Percentiles rank a stretch among this genome's conserved stretches.
These are phyloP conservation scores for Rissa tridactyla DNA, from an alignment of 2,113 vertebrate species.

Conservation along the genomic window DNA sequence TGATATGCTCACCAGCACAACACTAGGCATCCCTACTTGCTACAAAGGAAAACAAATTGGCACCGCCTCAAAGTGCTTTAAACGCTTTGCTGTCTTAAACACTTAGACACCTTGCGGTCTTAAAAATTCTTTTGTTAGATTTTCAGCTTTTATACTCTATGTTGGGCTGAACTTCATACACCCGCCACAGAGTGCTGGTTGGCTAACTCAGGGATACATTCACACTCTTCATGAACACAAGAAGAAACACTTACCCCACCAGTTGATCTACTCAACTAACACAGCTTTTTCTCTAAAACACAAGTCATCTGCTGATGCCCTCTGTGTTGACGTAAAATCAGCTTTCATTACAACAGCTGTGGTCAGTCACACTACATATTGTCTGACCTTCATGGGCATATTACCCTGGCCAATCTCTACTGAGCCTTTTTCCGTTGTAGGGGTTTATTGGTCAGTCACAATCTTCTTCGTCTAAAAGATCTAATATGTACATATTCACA, in stretches of 20 bases:
- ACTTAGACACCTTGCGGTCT: neutral
- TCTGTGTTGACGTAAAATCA: neutral
- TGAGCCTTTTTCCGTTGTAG: neutral
- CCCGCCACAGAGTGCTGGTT: fast-evolving
- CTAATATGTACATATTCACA: neutral
- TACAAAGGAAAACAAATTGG: neutral
- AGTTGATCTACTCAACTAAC: neutral
- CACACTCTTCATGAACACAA: neutral
- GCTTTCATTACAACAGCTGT: neutral
- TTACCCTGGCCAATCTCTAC: neutral
- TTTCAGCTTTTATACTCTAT: neutral
- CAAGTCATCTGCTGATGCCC: neutral
- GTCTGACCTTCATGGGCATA: neutral
- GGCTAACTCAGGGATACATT: neutral
- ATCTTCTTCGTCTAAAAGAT: neutral
- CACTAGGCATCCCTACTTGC: neutral
- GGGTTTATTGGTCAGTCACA: neutral
- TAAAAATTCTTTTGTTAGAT: neutral
- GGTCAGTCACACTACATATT: neutral
- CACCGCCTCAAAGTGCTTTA: neutral
- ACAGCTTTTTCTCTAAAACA: neutral
- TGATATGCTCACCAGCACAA: fast-evolving
- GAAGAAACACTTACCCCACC: neutral
- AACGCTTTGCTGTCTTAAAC: neutral
- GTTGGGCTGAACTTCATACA: neutral